Percentiles rank a stretch among this genome's conserved stretches.
phyloP scores from a whole-genome alignment of 2,888 invertebrate genomes.

The Sinopyrophorus schimmeli region DNA sequence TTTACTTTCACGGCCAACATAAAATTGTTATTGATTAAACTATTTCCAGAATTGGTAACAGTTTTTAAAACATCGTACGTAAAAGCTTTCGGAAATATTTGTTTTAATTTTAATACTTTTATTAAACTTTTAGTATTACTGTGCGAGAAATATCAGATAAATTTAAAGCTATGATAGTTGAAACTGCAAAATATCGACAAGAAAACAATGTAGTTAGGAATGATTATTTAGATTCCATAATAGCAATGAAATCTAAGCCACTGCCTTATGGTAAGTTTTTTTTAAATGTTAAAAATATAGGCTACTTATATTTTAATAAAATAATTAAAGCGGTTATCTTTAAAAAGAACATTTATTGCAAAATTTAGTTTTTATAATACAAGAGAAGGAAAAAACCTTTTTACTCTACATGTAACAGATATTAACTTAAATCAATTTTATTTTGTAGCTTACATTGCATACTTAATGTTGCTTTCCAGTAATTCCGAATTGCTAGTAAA shows the following conservation, averaged over 20 bases:
- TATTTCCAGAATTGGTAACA: constrained; percentile 26
- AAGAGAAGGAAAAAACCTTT: no score
- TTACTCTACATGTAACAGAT: no score
- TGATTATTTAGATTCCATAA: constrained; percentile 54
- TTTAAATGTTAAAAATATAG: no score
- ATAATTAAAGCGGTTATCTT: no score
- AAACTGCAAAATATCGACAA: constrained; percentile 50
- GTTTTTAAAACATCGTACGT: constrained; percentile 19
- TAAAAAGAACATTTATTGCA: no score
- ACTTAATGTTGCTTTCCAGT: no score
- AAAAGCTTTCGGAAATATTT: no score
- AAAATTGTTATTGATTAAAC: constrained; percentile 15
- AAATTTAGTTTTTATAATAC: no score
- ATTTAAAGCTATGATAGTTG: constrained; percentile 37
- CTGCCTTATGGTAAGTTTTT: constrained; percentile 4
- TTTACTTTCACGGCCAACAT: constrained; percentile 17
- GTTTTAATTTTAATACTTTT: background rate
- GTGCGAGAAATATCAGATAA: background rate
- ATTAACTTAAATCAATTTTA: no score
- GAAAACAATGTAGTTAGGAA: constrained; percentile 49
- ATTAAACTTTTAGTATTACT: background rate
- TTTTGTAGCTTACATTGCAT: no score
- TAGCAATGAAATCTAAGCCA: constrained; percentile 41
- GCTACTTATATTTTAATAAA: no score
- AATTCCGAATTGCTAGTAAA: no score